Percentiles rank a stretch among this genome's conserved stretches.
These are phyloP conservation scores for Eilema depressum DNA, from an alignment of 2,888 invertebrate genomes.

Conservation along the genomic window DNA sequence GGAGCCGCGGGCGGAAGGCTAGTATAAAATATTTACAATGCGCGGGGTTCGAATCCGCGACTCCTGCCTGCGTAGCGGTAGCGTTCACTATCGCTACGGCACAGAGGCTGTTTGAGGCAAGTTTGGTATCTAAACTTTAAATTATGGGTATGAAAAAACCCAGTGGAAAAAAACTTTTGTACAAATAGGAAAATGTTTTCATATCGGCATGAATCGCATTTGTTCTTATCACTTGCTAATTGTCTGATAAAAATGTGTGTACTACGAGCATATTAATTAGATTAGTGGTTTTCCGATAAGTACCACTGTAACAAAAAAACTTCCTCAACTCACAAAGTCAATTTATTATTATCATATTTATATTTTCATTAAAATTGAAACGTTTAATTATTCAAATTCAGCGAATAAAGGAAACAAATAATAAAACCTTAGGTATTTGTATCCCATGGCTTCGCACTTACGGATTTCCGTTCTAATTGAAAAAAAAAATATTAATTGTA, in stretches of 20 bases:
- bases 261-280: not conserved
- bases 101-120: too few relatives aligned
- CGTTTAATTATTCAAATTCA: not conserved
- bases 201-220: not conserved
- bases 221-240: conserved; percentile 1
- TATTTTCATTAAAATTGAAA: not conserved
- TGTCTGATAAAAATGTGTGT: not conserved
- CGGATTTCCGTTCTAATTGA: not conserved
- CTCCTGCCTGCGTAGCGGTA: too few relatives aligned
- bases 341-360: not conserved
- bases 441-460: not conserved
- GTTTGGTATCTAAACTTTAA: not conserved
- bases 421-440: not conserved
- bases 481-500: not conserved
- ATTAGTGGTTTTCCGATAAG: not conserved
- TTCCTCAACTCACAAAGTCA: not conserved
- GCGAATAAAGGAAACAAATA: not conserved
- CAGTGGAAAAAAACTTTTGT: not conserved
- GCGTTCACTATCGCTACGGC: too few relatives aligned
- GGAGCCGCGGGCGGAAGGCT: too few relatives aligned
- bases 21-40: too few relatives aligned
- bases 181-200: not conserved
- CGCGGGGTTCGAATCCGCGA: too few relatives aligned
- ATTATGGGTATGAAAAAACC: not conserved
- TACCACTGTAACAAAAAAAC: not conserved